These are phyloP conservation scores for Tachycineta bicolor DNA, from an alignment of 2,113 vertebrate species.

Conservation along the genomic window DNA sequence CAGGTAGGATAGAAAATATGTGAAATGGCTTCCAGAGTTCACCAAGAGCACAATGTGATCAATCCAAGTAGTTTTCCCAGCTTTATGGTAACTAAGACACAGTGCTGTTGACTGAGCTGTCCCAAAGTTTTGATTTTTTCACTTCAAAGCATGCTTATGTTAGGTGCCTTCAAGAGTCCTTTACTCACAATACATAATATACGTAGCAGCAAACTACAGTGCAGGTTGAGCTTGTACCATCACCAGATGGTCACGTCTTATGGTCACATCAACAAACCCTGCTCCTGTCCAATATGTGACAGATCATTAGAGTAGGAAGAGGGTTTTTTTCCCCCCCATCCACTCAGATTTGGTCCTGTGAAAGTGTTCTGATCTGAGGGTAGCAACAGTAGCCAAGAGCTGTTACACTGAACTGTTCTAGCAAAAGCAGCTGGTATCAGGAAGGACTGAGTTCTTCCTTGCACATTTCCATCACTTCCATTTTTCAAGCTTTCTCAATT, in stretches of 20 bases:
- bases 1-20: neutral
- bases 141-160: neutral
- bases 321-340: too few relatives aligned
- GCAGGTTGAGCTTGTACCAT: neutral
- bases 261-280: neutral
- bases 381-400: neutral
- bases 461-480: neutral
- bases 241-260: neutral
- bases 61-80: neutral
- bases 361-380: neutral
- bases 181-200: neutral
- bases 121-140: neutral
- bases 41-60: fast-evolving
- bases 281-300: neutral
- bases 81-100: neutral
- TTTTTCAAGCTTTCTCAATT: neutral
- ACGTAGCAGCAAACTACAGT: neutral
- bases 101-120: neutral
- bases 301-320: neutral
- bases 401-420: neutral
- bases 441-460: neutral
- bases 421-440: neutral
- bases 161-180: neutral
- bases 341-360: neutral
- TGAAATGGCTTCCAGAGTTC: neutral